phyloP scores from a whole-genome alignment of 2,888 invertebrate genomes.

The Yponomeuta evonymella region DNA sequence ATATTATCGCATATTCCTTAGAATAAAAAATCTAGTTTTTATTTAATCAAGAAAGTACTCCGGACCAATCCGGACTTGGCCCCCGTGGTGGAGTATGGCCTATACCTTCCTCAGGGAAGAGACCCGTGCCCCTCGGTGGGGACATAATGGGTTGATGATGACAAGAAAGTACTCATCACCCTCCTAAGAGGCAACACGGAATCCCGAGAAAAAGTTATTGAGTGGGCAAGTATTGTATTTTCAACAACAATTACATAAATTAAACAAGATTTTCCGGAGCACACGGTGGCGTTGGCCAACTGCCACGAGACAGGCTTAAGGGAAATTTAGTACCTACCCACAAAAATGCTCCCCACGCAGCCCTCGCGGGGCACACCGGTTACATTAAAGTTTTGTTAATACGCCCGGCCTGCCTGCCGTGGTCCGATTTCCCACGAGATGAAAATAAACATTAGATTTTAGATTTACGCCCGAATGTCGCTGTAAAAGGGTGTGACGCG shows the following conservation, averaged over 20 bases:
- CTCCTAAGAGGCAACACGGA: neutral
- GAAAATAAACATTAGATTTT: slow-evolving; percentile 42
- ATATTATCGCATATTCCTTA: too few species aligned
- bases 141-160: too few species aligned
- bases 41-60: neutral
- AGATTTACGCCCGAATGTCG: slow-evolving; percentile 34
- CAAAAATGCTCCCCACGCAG: slow-evolving; percentile 46
- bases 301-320: slow-evolving; percentile 57
- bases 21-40: too few species aligned
- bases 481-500: slow-evolving; percentile 29
- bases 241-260: slow-evolving; percentile 42
- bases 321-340: slow-evolving; percentile 59
- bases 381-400: slow-evolving; percentile 64
- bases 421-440: slow-evolving; percentile 50
- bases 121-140: too few species aligned
- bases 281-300: slow-evolving; percentile 48
- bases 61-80: too few species aligned
- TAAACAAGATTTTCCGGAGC: slow-evolving; percentile 46
- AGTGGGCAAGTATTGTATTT: slow-evolving; percentile 26
- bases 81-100: too few species aligned
- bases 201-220: neutral
- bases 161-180: neutral
- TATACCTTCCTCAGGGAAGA: too few species aligned
- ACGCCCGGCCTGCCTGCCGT: slow-evolving; percentile 42
- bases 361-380: slow-evolving; percentile 38